Evolutionary conservation across 2,113 vertebrate genomes (phyloP).

Genomic region (Alosa alosa): DNA sequence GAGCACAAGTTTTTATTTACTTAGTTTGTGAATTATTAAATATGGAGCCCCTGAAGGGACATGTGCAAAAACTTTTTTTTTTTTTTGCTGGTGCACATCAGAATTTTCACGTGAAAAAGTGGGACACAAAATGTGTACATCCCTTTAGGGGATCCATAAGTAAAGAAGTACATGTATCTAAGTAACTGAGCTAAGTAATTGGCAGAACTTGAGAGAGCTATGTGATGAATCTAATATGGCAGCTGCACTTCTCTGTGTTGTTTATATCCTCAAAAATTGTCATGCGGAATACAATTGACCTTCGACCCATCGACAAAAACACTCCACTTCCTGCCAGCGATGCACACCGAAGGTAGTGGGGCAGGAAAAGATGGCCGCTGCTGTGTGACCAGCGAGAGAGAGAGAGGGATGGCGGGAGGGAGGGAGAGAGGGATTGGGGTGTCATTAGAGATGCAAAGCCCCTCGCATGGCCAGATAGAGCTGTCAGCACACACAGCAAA

Average conservation of each 20-base stretch:
- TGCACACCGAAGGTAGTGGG: neutral
- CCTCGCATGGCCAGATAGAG: neutral
- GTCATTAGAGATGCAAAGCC: conserved; percentile 15
- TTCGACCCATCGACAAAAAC: conserved; percentile 20
- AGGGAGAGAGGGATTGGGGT: neutral
- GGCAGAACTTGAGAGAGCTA: neutral
- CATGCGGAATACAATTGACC: neutral
- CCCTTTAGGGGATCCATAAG: too few relatives aligned
- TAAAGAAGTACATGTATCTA: neutral
- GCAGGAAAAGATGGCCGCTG: neutral
- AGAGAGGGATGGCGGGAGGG: neutral
- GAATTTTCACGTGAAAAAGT: too few relatives aligned
- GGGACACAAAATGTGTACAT: too few relatives aligned
- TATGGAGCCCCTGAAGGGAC: too few relatives aligned
- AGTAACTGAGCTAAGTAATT: neutral
- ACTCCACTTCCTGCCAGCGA: neutral
- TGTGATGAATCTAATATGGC: neutral
- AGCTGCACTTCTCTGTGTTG: neutral
- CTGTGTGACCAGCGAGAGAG: too few relatives aligned
- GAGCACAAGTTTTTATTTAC: neutral
- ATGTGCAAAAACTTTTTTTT: too few relatives aligned
- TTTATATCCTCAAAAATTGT: neutral
- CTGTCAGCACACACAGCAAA: neutral
- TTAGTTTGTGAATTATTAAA: neutral
- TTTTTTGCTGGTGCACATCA: too few relatives aligned